Conservation (phyloP, 1,140 invertebrate species). For the Alviniconcha marisindica region DNA sequence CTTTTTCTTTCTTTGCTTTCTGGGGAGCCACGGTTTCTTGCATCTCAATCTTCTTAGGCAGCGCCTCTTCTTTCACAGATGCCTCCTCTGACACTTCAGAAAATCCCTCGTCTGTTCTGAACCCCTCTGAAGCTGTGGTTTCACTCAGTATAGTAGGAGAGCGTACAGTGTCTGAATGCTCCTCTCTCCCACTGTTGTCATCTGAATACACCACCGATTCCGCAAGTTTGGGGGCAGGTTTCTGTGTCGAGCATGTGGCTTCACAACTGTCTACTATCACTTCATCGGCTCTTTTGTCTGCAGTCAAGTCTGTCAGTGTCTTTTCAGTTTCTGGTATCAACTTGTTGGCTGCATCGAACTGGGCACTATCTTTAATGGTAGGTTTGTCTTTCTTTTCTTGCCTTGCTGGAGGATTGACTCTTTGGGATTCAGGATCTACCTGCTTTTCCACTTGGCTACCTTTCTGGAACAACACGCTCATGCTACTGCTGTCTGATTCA, state of each 20-base stretch:
- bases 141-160: constrained; percentile 15
- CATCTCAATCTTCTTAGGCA: not conserved
- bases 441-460: no score
- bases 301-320: not conserved
- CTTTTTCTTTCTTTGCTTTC: not conserved
- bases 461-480: no score
- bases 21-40: not conserved
- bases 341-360: no score
- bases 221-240: no score
- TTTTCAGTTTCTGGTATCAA: not conserved
- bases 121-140: constrained; percentile 32
- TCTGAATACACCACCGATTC: not conserved
- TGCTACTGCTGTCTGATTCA: not conserved
- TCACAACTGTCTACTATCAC: not conserved
- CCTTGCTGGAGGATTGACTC: no score
- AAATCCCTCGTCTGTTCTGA: constrained; percentile 52
- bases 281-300: not conserved
- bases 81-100: constrained; percentile 45
- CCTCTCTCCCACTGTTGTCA: not conserved
- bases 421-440: no score
- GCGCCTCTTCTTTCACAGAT: constrained; percentile 29
- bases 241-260: no score
- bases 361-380: constrained; percentile 7
- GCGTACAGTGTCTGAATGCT: not conserved
- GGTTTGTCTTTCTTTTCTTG: no score